Conservation (phyloP, 2,797 vertebrate species). For the Pangasius krempfi region DNA sequence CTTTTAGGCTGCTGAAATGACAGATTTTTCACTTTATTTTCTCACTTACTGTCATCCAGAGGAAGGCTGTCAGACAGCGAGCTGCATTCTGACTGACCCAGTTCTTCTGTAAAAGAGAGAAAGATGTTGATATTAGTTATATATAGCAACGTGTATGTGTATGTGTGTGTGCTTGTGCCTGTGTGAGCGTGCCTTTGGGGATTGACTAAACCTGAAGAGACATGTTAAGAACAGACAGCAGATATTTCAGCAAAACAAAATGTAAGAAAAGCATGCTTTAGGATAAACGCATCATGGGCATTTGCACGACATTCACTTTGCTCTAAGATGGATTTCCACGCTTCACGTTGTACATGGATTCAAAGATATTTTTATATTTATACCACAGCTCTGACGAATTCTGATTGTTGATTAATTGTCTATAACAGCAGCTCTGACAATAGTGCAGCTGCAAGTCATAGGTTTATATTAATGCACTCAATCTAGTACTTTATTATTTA, state of each 20-base stretch:
- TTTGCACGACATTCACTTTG: neutral
- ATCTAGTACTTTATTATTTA: neutral
- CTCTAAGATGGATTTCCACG: neutral
- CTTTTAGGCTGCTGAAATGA: neutral
- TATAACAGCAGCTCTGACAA: neutral
- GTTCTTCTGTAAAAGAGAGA: constrained; percentile 81
- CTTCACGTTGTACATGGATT: neutral
- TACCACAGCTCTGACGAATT: neutral
- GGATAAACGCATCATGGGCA: neutral
- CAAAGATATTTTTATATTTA: neutral
- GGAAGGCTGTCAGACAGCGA: constrained; percentile 88
- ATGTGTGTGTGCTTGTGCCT: neutral
- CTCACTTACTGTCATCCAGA: constrained; percentile 87
- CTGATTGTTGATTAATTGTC: neutral
- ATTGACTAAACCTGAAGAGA: neutral
- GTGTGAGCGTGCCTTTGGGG: neutral
- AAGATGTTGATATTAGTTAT: neutral
- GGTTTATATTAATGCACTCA: neutral
- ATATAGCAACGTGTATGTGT: neutral
- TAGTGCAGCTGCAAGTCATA: neutral
- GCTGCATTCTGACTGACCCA: constrained; percentile 88
- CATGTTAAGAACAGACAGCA: neutral
- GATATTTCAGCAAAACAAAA: neutral
- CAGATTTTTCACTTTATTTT: neutral
- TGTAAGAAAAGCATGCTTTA: neutral